Percentiles rank a stretch among this genome's conserved stretches.
Evolutionary conservation across 2,797 vertebrate species (phyloP).

Genomic region (Sebastes iracundus): DNA sequence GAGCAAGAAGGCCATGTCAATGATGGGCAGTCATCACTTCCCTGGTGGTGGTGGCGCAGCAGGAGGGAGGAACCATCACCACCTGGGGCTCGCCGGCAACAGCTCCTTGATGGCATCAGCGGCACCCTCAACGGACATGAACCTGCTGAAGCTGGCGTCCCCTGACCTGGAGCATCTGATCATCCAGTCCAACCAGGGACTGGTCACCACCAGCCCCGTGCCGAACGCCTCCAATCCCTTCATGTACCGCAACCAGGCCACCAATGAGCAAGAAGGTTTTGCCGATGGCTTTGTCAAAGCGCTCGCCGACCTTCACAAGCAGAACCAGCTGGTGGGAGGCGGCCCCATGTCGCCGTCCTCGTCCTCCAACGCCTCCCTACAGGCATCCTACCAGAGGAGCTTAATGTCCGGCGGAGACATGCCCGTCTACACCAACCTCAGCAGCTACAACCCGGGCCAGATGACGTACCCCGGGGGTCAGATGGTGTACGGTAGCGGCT

Average conservation of each 20-base stretch:
- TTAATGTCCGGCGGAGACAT: conserved; percentile 79
- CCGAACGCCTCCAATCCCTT: conserved; percentile 64
- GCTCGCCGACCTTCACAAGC: conserved; percentile 90
- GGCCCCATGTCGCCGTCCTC: conserved; percentile 81
- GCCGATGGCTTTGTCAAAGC: conserved; percentile 91
- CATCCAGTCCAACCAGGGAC: conserved; percentile 83
- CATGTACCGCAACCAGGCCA: conserved; percentile 78
- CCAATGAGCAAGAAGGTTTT: conserved; percentile 90
- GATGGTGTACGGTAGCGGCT: conserved; percentile 63
- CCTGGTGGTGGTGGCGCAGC: not conserved
- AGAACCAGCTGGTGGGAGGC: conserved; percentile 87
- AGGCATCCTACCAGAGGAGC: conserved; percentile 83
- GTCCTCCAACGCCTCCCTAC: conserved; percentile 72
- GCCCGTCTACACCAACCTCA: conserved; percentile 88
- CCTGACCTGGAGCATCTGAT: conserved; percentile 84
- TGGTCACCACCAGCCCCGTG: conserved; percentile 79
- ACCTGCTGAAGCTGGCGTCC: conserved; percentile 78
- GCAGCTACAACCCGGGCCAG: conserved; percentile 83
- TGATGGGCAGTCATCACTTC: conserved; percentile 64
- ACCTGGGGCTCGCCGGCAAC: conserved; percentile 59
- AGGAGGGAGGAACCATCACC: conserved; percentile 59
- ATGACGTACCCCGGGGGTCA: conserved; percentile 71
- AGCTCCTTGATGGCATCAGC: conserved; percentile 66
- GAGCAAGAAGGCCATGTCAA: conserved; percentile 76
- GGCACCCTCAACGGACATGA: conserved; percentile 63